Evolutionary conservation across 2,113 vertebrate genomes (phyloP), one percentile per base, ranked within the genome.

Genomic region (Urocynchramus pylzowi): DNA sequence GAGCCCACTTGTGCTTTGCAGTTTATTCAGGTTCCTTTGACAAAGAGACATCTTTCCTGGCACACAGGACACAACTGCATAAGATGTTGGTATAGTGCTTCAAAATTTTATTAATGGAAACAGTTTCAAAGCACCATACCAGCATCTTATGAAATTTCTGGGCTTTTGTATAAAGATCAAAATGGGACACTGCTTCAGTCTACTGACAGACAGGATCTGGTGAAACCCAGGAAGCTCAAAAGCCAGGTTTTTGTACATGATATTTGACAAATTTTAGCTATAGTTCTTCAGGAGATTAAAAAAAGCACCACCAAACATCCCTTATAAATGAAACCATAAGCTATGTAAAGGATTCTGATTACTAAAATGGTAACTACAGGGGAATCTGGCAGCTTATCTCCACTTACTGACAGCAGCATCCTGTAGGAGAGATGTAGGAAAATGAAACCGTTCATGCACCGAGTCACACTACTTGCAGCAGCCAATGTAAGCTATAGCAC

Each of bases 401-500:
- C 80, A 68, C 69, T 92, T 96, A 74, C 52, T 91, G 81, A 75
- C 49, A 93, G 87, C 54, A 91, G 80, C 71, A 89, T 71, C 87
- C 88, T 93, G 92, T n/a, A 96, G 88, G 61, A 95, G 53, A 95
- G 85, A 86, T 41, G 52, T 50, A 78, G 76, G 89, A 67, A 84
- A 82, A 93, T 90, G 22, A 94, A 93, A 90, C 77, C 7, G 3
- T 87, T 83, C 90, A 94, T 95, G 93, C 94, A 93, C 64, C 0
- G 1, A 95, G 81, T 84, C 79, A 95, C 78, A 64, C 78, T 84
- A 94, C 74, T 80, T 80, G 76, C 92, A 93, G 77, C 80, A 96
- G 94, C 81, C 92, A 95, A 80, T 91, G 94, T 95, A 95, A 95
- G 86, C 83, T 93, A 84, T 8, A 95, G 93, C 93, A 84, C 16